A percentile compares a stretch with the other conserved stretches of the same genome.
These are phyloP conservation scores for Mormyrus lacerda DNA, from an alignment of 2,113 vertebrate species.

Conservation along the genomic window DNA sequence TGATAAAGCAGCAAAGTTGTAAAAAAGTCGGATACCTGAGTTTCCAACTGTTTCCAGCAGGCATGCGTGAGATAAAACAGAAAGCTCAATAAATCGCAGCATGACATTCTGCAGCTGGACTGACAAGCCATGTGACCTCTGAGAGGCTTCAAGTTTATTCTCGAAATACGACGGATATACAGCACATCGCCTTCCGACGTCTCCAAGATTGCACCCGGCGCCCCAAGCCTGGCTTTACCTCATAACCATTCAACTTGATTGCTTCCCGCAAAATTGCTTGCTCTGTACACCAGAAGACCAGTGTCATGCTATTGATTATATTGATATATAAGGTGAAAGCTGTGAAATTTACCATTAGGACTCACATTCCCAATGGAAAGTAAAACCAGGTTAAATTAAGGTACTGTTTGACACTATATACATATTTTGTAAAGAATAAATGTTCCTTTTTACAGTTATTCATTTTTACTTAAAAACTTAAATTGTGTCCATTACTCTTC, in stretches of 20 bases:
- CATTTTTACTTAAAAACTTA: not conserved
- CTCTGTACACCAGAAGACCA: not conserved
- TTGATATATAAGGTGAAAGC: not conserved
- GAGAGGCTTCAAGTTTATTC: not conserved
- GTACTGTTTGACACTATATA: not conserved
- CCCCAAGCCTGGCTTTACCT: not conserved
- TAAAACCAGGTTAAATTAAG: not conserved
- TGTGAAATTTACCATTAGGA: not conserved
- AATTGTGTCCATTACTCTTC: not conserved
- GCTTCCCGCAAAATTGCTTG: not conserved
- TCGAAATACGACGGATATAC: not conserved
- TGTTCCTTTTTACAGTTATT: not conserved
- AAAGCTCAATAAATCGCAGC: not conserved
- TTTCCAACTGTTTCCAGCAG: not conserved
- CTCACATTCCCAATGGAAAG: not conserved
- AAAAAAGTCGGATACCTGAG: not conserved
- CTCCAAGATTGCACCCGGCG: not conserved
- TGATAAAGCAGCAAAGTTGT: not conserved
- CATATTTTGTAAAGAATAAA: not conserved
- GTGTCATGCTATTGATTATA: not conserved
- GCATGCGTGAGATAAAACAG: not conserved
- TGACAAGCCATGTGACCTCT: not conserved
- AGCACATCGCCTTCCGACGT: not conserved
- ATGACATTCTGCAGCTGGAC: not conserved
- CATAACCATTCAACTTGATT: constrained; percentile 13